Base-by-base conservation (phyloP, 2,797 vertebrate species). In the Chanos chanos region DNA sequence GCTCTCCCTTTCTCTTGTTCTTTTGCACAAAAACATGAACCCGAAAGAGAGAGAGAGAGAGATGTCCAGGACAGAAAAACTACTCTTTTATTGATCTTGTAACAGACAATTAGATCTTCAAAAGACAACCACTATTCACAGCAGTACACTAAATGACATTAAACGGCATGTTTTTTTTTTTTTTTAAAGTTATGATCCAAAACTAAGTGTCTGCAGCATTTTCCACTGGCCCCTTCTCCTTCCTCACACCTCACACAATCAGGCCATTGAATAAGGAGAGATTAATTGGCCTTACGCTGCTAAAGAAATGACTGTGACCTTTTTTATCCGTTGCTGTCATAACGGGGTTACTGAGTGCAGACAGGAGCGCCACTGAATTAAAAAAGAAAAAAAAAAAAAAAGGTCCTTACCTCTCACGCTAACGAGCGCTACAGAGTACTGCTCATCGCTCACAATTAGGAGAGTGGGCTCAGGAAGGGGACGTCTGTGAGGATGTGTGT, bases 101-200 rank as follows among this genome's bases (percentile, higher is more conserved):
- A 67, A 70, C 44, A 70, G 31, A 34, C 64, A 73, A 71, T 83
- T 68, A 76, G 68, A 66, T 70, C 37, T 68, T n/a, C n/a, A n/a
- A n/a, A n/a, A n/a, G n/a, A n/a, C n/a, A n/a, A n/a, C n/a, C n/a
- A n/a, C n/a, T n/a, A n/a, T n/a, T n/a, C n/a, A n/a, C n/a, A n/a
- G n/a, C n/a, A n/a, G n/a, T n/a, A n/a, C n/a, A n/a, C n/a, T n/a
- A n/a, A n/a, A n/a, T n/a, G n/a, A n/a, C n/a, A n/a, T n/a, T n/a
- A n/a, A n/a, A n/a, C n/a, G n/a, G n/a, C n/a, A n/a, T n/a, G n/a
- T n/a, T n/a, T n/a, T n/a, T n/a, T n/a, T n/a, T n/a, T n/a, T n/a
- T n/a, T n/a, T n/a, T n/a, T n/a, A n/a, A n/a, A 83, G 82, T 74
- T 75, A 81, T 84, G 77, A 80, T 73, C 70, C 78, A 85, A 86